Evolutionary conservation across 2,888 invertebrate genomes (phyloP), one percentile per base, ranked within the genome.

Genomic region (Pseudoips prasinana): DNA sequence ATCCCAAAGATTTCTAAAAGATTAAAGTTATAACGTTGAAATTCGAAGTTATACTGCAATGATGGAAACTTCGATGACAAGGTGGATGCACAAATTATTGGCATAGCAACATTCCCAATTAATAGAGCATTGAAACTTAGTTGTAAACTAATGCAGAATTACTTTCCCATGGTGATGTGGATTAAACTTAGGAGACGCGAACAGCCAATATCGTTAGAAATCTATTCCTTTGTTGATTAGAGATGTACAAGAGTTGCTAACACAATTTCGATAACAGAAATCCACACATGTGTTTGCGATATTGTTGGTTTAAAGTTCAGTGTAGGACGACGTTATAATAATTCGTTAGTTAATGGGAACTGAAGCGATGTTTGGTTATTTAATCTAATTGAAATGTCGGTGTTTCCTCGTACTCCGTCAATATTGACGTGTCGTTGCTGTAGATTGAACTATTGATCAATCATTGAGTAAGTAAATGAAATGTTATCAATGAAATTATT

Each of bases 21-120:
- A 14, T 14, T 14, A 14, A 14, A 14, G 8, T 28, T 28, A 43
- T 51, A 31, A 37, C 18, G 22, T 28, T 36, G 27, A 52, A 35
- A 27, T 31, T 35, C 1, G n/a, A 20, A 33, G 8, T 33, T 29
- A 22, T 23, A 17, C 18, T 33, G 31, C 45, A 8, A 10, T 24
- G 34, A 32, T 31, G 30, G 19, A 33, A 50, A 43, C 32, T 42
- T 35, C 20, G 18, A 31, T 39, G 40, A 31, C 38, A 26, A 31
- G 29, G 24, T 31, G 27, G 33, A 47, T 46, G 46, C 46, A 46
- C 43, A 44, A 47, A 39, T 45, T 35, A 52, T 44, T 44, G 45
- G 32, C 19, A 29, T 7, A 37, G 46, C 36, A 39, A 39, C 31
- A 29, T 33, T 42, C 23, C 17, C 26, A 38, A 45, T 49, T 46